A percentile compares a stretch with the other conserved stretches of the same genome.
phyloP scores from a whole-genome alignment of 2,113 vertebrate species.

The Poeciliopsis retropinna region DNA sequence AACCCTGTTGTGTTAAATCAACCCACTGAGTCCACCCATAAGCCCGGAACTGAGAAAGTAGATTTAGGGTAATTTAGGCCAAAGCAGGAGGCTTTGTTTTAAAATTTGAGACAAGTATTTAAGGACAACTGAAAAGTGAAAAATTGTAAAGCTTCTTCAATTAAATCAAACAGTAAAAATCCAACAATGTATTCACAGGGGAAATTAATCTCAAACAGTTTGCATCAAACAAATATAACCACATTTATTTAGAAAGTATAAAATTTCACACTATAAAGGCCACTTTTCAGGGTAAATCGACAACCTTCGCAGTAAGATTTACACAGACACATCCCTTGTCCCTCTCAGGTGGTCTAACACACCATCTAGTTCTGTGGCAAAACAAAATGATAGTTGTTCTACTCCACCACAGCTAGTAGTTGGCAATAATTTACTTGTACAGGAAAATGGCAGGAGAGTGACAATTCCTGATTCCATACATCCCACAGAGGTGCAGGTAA shows the following conservation, averaged over 20 bases:
- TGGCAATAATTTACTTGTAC: constrained; percentile 80
- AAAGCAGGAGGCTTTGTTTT: background rate
- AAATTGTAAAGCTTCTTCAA: background rate
- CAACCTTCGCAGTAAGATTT: constrained; percentile 76
- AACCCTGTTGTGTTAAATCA: background rate
- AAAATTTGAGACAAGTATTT: background rate
- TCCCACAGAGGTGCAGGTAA: constrained; percentile 73
- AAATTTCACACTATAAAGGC: constrained; percentile 87
- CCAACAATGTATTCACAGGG: background rate
- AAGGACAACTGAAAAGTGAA: background rate
- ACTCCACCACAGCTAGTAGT: constrained; percentile 78
- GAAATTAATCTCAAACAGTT: constrained; percentile 35
- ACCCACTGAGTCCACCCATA: background rate
- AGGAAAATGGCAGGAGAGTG: constrained; percentile 78
- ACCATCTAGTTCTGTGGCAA: constrained; percentile 77
- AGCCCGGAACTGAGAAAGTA: background rate
- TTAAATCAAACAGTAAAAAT: background rate
- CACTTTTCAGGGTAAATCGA: constrained; percentile 83
- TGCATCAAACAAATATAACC: constrained; percentile 84
- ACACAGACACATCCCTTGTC: constrained; percentile 74
- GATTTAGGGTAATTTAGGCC: too few relatives aligned
- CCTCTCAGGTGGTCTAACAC: constrained; percentile 70
- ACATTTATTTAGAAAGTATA: constrained; percentile 88
- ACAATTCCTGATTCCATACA: constrained; percentile 76
- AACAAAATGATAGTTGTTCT: constrained; percentile 69